Evolutionary conservation across 2,888 invertebrate species (phyloP).

Genomic region (Drosophila mercatorum): DNA sequence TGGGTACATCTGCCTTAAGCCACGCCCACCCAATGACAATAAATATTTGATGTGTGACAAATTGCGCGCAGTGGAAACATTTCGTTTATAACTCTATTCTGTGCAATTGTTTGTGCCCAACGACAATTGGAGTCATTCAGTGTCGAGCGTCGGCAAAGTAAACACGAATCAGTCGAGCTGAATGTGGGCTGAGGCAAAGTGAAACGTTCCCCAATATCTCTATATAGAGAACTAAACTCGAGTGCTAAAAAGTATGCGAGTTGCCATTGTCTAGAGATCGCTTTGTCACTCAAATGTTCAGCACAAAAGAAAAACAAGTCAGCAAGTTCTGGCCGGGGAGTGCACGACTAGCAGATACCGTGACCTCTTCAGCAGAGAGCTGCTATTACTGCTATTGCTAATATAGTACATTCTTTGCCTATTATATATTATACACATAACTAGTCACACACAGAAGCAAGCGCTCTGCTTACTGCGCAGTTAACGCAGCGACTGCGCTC

Average conservation of each 20-base stretch:
- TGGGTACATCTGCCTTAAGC: not conserved
- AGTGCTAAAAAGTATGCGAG: slow-evolving; percentile 1
- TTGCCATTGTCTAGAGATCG: not conserved
- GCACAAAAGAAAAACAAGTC: not conserved
- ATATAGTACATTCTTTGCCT: too few relatives aligned
- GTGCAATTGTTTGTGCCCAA: slow-evolving; percentile 49
- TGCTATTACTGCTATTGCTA: not conserved
- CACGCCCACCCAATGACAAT: slow-evolving; percentile 23
- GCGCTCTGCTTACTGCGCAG: not conserved
- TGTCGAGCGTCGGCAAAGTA: slow-evolving; percentile 46
- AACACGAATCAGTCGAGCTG: slow-evolving; percentile 25
- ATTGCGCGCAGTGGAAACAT: slow-evolving; percentile 32
- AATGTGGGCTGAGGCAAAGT: slow-evolving; percentile 39
- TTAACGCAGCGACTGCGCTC: not conserved
- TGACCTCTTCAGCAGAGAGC: not conserved
- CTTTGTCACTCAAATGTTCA: not conserved
- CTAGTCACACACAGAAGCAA: not conserved
- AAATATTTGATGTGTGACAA: slow-evolving; percentile 39
- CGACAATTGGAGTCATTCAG: slow-evolving; percentile 55
- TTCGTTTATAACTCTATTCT: slow-evolving; percentile 16
- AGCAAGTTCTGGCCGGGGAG: not conserved
- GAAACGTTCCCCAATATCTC: not conserved
- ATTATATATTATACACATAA: not conserved
- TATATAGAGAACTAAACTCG: slow-evolving; percentile 5
- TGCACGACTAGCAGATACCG: not conserved